A percentile compares a stretch with the other conserved stretches of the same genome.
Conservation (phyloP, 2,888 invertebrate genomes). For the Carterocephalus palaemon region DNA sequence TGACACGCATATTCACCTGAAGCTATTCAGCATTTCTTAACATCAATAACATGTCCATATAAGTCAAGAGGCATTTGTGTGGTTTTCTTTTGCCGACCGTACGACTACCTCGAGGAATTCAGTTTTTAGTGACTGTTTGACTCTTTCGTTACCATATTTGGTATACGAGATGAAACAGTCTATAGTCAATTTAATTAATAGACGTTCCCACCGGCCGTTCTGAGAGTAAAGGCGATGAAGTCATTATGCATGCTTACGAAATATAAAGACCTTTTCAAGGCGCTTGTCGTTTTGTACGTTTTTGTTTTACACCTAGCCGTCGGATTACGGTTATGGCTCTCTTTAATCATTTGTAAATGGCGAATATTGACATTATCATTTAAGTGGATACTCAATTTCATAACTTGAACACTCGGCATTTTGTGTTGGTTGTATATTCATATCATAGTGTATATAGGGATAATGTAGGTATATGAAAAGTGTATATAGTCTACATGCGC, state of each 20-base stretch:
- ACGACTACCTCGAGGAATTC: slow-evolving; percentile 49
- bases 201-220: slow-evolving; percentile 45
- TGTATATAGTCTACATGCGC: no score
- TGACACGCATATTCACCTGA: slow-evolving; percentile 47
- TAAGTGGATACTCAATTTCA: slow-evolving; percentile 5
- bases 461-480: no score
- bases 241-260: slow-evolving; percentile 60
- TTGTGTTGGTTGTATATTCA: slow-evolving; percentile 2
- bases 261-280: slow-evolving; percentile 41
- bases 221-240: slow-evolving; percentile 50
- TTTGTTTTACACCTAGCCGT: slow-evolving; percentile 38
- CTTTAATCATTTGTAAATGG: slow-evolving; percentile 33
- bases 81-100: slow-evolving; percentile 54
- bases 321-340: slow-evolving; percentile 28
- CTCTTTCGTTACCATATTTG: slow-evolving; percentile 54
- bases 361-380: slow-evolving; percentile 21
- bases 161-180: slow-evolving; percentile 47
- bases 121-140: slow-evolving; percentile 56
- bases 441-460: no score
- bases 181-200: slow-evolving; percentile 61
- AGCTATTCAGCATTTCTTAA: slow-evolving; percentile 50
- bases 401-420: slow-evolving; percentile 5
- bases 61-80: slow-evolving; percentile 44
- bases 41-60: slow-evolving; percentile 48
- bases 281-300: slow-evolving; percentile 31